Evolutionary conservation across 2,113 vertebrate genomes (phyloP), one percentile per base, ranked within the genome.

Genomic region (Bubo blakistoni): DNA sequence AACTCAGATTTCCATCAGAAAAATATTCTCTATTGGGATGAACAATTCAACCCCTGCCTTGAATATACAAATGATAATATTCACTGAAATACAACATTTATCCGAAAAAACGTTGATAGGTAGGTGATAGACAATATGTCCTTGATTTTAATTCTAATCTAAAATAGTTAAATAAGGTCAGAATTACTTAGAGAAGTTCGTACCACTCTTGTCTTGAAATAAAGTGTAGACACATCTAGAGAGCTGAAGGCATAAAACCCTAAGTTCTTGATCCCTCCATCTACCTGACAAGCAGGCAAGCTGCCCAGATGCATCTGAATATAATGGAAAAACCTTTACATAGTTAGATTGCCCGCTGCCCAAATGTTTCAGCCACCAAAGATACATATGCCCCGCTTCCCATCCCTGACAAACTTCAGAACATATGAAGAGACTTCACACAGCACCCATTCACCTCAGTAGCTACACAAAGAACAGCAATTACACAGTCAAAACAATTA

Each of bases 391-490:
- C 5, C 13, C 52, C 40, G 32, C 18, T 51, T 70, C 30, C 70
- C 84, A 65, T 1, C 57, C 81, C 89, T 21, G 20, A 62, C 13
- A 61, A 72, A 54, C 21, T 69, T 20, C 63, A 51, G 11, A 22
- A 32, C 51, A 70, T 54, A n/a, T 2, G 20, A 70, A 44, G 51
- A 57, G 57, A 24, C 78, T 34, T 59, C 42, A 27, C 36, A 38
- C 34, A 58, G 67, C 15, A 62, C 16, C 44, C 62, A 36, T 36
- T 83, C 0, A 10, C 67, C 63, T 42, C 58, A 69, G 73, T 2
- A 89, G 87, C 25, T 84, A 61, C 81, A 65, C 58, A 58, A 76
- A 82, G 54, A 94, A n/a, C n/a, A 87, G 81, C 87, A 95, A 72
- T 65, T 69, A 44, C 65, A 67, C 38, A 65, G 40, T 46, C 88